phyloP scores from a whole-genome alignment of 2,888 invertebrate species.

The Luperina testacea region DNA sequence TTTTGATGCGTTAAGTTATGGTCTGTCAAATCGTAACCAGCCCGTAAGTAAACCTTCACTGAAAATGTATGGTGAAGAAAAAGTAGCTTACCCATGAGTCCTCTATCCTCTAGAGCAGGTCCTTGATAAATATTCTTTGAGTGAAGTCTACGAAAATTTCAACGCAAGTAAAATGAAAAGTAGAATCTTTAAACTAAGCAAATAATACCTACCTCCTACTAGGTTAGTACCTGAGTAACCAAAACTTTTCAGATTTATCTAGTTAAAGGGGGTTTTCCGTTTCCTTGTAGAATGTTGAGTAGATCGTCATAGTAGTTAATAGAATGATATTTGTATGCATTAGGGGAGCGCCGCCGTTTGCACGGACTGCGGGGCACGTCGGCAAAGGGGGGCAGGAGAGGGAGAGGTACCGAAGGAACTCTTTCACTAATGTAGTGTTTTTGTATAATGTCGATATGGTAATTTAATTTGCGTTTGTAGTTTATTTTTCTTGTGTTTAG shows the following conservation, averaged over 20 bases:
- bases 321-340: conserved; percentile 55
- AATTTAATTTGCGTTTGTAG: conserved; percentile 21
- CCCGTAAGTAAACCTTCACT: not conserved
- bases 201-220: not conserved
- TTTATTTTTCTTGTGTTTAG: not conserved
- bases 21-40: not conserved
- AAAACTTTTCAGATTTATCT: conserved; percentile 24
- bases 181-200: conserved; percentile 1
- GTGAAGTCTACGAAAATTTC: not conserved
- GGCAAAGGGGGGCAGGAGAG: not conserved
- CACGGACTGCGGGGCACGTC: not conserved
- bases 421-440: conserved; percentile 21
- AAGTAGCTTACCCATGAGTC: not conserved
- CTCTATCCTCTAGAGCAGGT: not conserved
- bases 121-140: not conserved
- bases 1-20: not conserved
- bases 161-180: not conserved
- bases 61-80: not conserved
- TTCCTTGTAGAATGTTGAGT: conserved; percentile 35
- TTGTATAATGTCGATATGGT: conserved; percentile 4
- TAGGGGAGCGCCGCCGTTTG: conserved; percentile 27
- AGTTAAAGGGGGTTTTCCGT: conserved; percentile 34
- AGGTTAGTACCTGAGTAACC: not conserved
- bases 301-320: conserved; percentile 31
- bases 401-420: conserved; percentile 1